Evolutionary conservation across 2,888 invertebrate species (phyloP).

Genomic region (Digitonthophagus gazella): DNA sequence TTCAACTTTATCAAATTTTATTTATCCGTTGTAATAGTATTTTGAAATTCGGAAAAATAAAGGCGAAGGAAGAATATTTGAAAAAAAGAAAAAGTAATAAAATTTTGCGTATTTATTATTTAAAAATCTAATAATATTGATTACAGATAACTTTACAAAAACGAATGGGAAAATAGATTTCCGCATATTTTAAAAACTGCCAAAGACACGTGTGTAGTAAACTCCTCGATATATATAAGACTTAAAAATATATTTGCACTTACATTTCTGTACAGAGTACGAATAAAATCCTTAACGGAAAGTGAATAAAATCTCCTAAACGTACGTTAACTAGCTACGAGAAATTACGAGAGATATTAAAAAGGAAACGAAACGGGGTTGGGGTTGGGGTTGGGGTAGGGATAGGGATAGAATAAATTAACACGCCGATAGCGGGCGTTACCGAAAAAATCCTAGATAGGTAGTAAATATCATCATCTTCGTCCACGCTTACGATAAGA

Average conservation of each 20-base stretch:
- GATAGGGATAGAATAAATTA: conserved; percentile 15
- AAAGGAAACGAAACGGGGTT: conserved; percentile 8
- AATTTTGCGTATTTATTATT: conserved; percentile 19
- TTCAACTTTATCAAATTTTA: too few relatives aligned
- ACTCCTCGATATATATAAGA: conserved; percentile 4
- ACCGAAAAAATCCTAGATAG: conserved; percentile 9
- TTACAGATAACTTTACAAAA: conserved; percentile 22
- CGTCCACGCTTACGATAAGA: conserved; percentile 7
- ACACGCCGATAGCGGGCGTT: neutral
- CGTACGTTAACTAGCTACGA: conserved; percentile 8
- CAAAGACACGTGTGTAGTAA: conserved; percentile 15
- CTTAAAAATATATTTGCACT: conserved; percentile 17
- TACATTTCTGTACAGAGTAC: conserved; percentile 12
- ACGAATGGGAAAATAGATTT: conserved; percentile 16
- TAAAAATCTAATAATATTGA: conserved; percentile 20
- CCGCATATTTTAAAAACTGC: conserved; percentile 14
- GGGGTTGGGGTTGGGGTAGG: too few relatives aligned
- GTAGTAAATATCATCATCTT: conserved; percentile 8
- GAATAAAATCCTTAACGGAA: conserved; percentile 4
- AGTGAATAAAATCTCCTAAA: conserved; percentile 9
- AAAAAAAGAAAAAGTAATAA: neutral
- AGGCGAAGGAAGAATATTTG: too few relatives aligned
- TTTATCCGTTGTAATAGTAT: too few relatives aligned
- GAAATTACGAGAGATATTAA: neutral
- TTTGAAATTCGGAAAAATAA: too few relatives aligned